Conservation (phyloP, 2,888 invertebrate genomes). For the Epirrita christyi region DNA sequence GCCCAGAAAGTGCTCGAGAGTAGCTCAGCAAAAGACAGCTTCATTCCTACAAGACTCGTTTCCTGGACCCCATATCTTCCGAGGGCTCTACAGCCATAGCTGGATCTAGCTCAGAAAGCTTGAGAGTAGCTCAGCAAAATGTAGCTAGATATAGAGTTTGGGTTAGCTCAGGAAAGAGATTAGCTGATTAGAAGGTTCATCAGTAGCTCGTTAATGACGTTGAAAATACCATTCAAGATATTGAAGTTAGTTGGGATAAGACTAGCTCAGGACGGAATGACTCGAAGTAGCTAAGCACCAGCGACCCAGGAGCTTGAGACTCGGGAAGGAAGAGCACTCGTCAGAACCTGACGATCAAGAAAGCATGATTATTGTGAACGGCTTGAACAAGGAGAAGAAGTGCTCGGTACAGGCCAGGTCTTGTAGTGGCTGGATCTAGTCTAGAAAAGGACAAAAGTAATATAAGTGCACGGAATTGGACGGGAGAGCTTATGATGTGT, state of each 20-base stretch:
- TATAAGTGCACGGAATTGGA: not conserved
- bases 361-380: too few species aligned
- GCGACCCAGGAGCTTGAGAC: too few species aligned
- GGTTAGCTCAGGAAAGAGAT: not conserved
- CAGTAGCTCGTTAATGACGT: too few species aligned
- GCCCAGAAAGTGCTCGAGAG: not conserved
- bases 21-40: not conserved
- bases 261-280: not conserved
- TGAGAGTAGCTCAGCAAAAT: not conserved
- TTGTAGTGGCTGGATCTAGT: not conserved
- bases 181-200: not conserved
- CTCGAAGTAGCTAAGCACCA: not conserved
- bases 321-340: too few species aligned
- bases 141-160: not conserved
- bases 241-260: not conserved
- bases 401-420: too few species aligned
- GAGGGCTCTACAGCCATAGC: not conserved
- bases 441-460: too few species aligned
- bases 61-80: constrained; percentile 9
- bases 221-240: not conserved
- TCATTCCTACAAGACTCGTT: not conserved
- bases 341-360: too few species aligned
- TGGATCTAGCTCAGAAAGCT: constrained; percentile 1
- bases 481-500: not conserved
- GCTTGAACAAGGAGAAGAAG: too few species aligned